Base-by-base conservation (phyloP, 2,113 vertebrate genomes). In the Xiphophorus couchianus region DNA sequence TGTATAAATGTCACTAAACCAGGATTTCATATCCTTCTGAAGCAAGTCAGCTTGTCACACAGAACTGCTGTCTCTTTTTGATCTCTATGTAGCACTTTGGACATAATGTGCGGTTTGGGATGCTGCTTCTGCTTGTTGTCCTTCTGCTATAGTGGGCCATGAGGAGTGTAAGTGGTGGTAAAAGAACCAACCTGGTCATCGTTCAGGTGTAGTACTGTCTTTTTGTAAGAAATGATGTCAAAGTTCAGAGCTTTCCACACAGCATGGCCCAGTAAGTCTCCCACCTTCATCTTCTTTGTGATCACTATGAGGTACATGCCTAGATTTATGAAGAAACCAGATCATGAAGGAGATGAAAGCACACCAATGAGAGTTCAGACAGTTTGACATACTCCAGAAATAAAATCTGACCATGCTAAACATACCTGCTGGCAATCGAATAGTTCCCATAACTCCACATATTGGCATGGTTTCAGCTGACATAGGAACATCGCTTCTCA, bases 211-310 rank as follows among this genome's bases (percentile, higher is more conserved):
- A 99, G 86, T 88, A 99, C 94, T 13, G 97, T 99, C 93, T 97
- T 99, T 89, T 98, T 98, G 83, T 97, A 99, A 60, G 97, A 98
- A 75, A 98, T 95, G n/a, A 97, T 89, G 51, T 98, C 96, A 91
- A 98, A 99, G 79, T 97, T 97, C 69, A 95, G 90, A 13, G 96
- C 96, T 92, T 98, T 98, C 97, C 97, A 98, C 83, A 98, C 94
- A 39, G 89, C 91, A 84, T 98, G 97, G 86, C 94, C 95, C 76
- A 98, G 95, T 85, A 98, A 94, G 80, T 98, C 97, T 39, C 97
- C 97, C 80, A 97, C 93, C 92, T 98, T 99, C 80, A 90, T 95
- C 94, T 96, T 99, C 94, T 96, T 97, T 33, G 97, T 97, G 92
- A 99, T 97, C 81, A 98, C 95, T 75, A 99, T 94, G 78, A 99